phyloP scores from a whole-genome alignment of 2,797 vertebrate genomes.

The Sebastiscus albofasciatus region DNA sequence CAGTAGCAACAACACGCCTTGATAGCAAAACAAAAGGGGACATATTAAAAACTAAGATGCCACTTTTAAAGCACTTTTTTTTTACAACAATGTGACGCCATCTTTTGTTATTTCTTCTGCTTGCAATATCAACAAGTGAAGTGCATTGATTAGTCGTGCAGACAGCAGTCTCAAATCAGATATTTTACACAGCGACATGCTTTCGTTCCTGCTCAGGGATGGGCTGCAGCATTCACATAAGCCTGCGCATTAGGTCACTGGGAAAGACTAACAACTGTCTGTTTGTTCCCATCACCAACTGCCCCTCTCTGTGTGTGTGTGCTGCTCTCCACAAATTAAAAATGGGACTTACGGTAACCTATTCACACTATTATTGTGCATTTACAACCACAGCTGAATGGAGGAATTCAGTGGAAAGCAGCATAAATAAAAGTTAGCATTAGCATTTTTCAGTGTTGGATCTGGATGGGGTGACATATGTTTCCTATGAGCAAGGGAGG shows the following conservation, averaged over 20 bases:
- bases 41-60: background rate
- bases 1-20: constrained; percentile 10
- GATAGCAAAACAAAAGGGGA: background rate
- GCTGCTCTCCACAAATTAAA: constrained; percentile 32
- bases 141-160: background rate
- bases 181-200: constrained; percentile 61
- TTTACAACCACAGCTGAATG: background rate
- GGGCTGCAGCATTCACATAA: constrained; percentile 78
- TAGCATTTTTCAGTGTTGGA: background rate
- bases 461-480: background rate
- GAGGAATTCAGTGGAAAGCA: background rate
- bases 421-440: background rate
- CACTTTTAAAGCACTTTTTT: background rate
- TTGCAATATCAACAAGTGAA: constrained; percentile 25
- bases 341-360: constrained; percentile 21
- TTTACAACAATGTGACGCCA: background rate
- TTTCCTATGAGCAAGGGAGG: background rate
- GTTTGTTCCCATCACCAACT: constrained; percentile 80
- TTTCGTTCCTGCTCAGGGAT: constrained; percentile 74
- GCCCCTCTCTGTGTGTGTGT: constrained; percentile 45
- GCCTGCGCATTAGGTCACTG: constrained; percentile 81
- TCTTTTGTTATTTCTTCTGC: background rate
- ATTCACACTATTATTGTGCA: background rate
- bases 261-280: constrained; percentile 81
- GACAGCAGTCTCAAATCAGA: constrained; percentile 35